These are phyloP conservation scores for Muscidifurax raptorellus DNA, from an alignment of 1,140 invertebrate species.

Conservation along the genomic window DNA sequence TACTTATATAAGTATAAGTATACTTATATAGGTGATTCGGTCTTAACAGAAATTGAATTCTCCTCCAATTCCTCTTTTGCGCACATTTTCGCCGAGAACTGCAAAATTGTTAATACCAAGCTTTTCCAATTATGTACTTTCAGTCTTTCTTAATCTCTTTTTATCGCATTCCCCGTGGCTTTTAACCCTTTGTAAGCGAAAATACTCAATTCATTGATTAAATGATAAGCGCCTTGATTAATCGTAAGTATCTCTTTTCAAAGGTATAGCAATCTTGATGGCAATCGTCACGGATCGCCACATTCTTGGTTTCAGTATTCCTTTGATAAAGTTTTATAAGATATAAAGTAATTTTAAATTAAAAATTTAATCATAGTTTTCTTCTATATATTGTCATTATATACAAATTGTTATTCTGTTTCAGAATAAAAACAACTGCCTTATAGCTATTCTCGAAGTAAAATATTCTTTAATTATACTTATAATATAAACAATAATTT, in stretches of 20 bases:
- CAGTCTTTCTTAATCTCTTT: conserved; percentile 48
- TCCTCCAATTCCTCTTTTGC: conserved; percentile 57
- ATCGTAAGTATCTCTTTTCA: conserved; percentile 70
- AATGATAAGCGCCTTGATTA: conserved; percentile 73
- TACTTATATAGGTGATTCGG: conserved; percentile 34
- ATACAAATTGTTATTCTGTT: too few relatives aligned
- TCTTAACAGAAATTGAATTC: conserved; percentile 19
- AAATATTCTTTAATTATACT: too few relatives aligned
- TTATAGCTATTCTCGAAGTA: too few relatives aligned
- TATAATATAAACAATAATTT: too few relatives aligned
- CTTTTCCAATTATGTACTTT: conserved; percentile 71
- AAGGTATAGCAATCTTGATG: conserved; percentile 49
- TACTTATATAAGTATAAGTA: conserved; percentile 8
- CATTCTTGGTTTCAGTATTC: conserved; percentile 7
- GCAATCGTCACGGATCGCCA: neutral
- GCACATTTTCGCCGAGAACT: conserved; percentile 71
- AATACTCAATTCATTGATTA: conserved; percentile 74
- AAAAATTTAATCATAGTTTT: too few relatives aligned
- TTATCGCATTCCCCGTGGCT: conserved; percentile 53
- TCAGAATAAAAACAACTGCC: too few relatives aligned
- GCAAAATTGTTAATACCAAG: conserved; percentile 75
- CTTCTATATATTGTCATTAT: too few relatives aligned
- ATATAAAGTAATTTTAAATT: neutral
- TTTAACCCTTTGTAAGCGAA: conserved; percentile 73
- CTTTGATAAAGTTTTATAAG: neutral